These are phyloP conservation scores for Euwallacea fornicatus DNA, from an alignment of 1,140 invertebrate genomes.

Conservation along the genomic window DNA sequence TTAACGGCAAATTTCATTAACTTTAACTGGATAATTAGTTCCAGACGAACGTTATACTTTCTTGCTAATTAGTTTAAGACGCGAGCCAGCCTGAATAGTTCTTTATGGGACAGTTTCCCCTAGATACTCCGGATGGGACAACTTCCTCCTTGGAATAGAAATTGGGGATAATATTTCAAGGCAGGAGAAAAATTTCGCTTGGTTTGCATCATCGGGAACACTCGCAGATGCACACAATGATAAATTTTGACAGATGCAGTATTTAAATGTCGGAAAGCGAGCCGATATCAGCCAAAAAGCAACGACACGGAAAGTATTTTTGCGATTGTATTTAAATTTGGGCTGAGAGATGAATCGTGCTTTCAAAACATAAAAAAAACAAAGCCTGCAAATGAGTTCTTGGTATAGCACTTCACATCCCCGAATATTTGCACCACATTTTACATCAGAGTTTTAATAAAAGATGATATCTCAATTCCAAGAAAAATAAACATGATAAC, in stretches of 20 bases:
- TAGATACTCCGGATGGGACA: not conserved
- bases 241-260: slow-evolving; percentile 19
- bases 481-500: slow-evolving; percentile 3
- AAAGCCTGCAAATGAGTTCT: slow-evolving; percentile 10
- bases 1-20: slow-evolving; percentile 27
- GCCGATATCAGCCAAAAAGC: not conserved
- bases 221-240: slow-evolving; percentile 12
- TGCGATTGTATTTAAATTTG: slow-evolving; percentile 27
- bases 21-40: slow-evolving; percentile 27
- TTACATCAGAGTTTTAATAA: too few species aligned
- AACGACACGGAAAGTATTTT: slow-evolving; percentile 20
- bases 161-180: not conserved
- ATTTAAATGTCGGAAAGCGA: slow-evolving; percentile 16
- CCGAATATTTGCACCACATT: too few species aligned
- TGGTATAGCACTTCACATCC: not conserved
- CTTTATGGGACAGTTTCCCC: slow-evolving; percentile 6
- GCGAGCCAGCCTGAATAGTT: slow-evolving; percentile 10
- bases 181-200: not conserved
- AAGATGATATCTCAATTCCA: too few species aligned
- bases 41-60: slow-evolving; percentile 17
- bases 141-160: not conserved
- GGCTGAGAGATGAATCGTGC: slow-evolving; percentile 11
- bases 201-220: not conserved
- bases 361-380: slow-evolving; percentile 1
- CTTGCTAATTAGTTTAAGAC: slow-evolving; percentile 24